Base-by-base conservation (phyloP, 2,888 invertebrate genomes). In the Chrysolina oricalcia region DNA sequence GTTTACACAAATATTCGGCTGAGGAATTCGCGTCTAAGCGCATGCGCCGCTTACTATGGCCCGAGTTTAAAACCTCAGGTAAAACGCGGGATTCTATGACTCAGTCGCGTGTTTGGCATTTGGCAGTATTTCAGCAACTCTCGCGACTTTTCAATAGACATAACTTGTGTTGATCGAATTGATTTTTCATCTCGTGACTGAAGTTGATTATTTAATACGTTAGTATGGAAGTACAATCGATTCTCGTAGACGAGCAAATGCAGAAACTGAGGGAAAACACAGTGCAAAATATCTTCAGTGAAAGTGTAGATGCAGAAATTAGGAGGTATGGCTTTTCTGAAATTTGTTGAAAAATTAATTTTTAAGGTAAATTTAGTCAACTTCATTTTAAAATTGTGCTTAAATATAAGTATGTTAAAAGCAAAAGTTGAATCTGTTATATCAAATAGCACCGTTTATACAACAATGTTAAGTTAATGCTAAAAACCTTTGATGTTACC, bases 61-160 rank as follows among this genome's bases (percentile, higher is more conserved):
- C 81, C 81, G 78, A 77, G 78, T 53, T 82, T 83, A 83, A 85
- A 85, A 81, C 81, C 82, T 76, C 86, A 87, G 86, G 87, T 86
- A 85, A 87, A 74, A 84, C 82, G 81, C 83, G 85, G 83, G 81
- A 84, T 84, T 82, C 83, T 83, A 83, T 86, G 85, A 87, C 82
- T 87, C 86, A 84, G 83, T 82, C 73, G 72, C 74, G 73, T 77
- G 79, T 79, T 80, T 80, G 78, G 80, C 81, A 81, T 74, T 76
- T 65, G 73, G 71, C 76, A 59, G 23, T 67, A 67, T 72, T 74
- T 73, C 71, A 74, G 73, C 67, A 67, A 70, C 74, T 74, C 71
- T n/a, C 35, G 59, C 59, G 59, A 59, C n/a, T 59, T 56, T 74
- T 74, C 72, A 67, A 68, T 64, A 56, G 53, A 70, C n/a, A 21